Base-by-base conservation (phyloP, 1,140 invertebrate species). In the Vanessa atalanta region DNA sequence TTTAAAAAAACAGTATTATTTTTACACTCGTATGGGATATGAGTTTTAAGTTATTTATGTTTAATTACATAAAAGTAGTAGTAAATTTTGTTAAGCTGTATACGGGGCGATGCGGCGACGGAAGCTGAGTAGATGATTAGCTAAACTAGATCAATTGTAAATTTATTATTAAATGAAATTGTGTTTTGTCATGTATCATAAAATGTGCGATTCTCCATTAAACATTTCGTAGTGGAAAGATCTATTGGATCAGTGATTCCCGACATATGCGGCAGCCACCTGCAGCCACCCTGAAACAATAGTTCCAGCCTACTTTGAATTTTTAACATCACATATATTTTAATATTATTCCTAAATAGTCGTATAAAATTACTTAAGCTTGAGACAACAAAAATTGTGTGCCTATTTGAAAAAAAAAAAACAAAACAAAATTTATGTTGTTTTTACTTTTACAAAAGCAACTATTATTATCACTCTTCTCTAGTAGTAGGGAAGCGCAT, bases 61-160 rank as follows among this genome's bases (percentile, higher is more conserved):
- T 63, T 63, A 37, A 37, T 63, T 37, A 11, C 7, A n/a, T 16
- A 11, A 37, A 16, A 14, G n/a, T 37, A n/a, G 15, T 20, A 43
- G 14, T 47, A n/a, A 20, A 47, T 47, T 20, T 9, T 64, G 16
- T 37, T 47, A 20, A n/a, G 9, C 0, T 16, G 16, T 48, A 13
- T 47, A 65, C 43, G 5, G 8, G 7, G 15, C 15, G 51, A 67
- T 26, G 64, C 63, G 67, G 64, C 71, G 50, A 47, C 55, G 26
- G 11, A 67, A 20, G 48, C 12, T 37, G 31, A 48, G 53, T 67
- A 55, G 48, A 67, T 7, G 14, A 26, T 47, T 72, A 66, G 70
- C n/a, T 48, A 57, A 66, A 66, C 60, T 73, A 67, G 71, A 73
- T 67, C 37, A 73, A 73, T 73, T 65, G 20, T 53, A 66, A 50